Conservation (phyloP, 1,140 invertebrate species). For the Drosophila ficusphila region DNA sequence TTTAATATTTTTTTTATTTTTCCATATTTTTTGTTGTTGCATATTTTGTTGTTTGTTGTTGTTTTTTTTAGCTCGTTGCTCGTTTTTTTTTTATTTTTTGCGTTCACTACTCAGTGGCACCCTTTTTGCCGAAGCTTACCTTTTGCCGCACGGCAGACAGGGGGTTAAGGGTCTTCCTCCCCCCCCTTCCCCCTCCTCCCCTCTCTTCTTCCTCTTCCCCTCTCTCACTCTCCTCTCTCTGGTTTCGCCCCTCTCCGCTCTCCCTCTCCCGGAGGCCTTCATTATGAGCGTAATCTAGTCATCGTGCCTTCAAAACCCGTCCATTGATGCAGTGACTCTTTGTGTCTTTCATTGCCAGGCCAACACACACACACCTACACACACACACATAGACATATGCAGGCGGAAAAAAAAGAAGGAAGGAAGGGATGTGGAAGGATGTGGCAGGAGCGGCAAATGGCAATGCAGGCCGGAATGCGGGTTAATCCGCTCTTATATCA, state of each 20-base stretch:
- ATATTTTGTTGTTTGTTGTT: not conserved
- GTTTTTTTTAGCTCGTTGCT: slow-evolving; percentile 6
- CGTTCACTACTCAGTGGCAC: slow-evolving; percentile 21
- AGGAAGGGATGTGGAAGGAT: too few relatives aligned
- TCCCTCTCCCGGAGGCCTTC: slow-evolving; percentile 17
- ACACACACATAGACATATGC: slow-evolving; percentile 20
- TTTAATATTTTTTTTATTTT: not conserved
- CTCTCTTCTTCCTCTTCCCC: not conserved
- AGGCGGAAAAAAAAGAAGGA: slow-evolving; percentile 9
- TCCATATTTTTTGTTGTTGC: too few relatives aligned
- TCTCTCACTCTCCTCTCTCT: not conserved
- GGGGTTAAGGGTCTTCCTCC: slow-evolving; percentile 30
- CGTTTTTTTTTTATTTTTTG: slow-evolving; percentile 27
- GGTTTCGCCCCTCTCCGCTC: not conserved
- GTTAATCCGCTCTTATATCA: slow-evolving; percentile 27
- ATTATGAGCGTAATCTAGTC: slow-evolving; percentile 51
- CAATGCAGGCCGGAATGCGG: slow-evolving; percentile 11
- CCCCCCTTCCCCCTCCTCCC: not conserved
- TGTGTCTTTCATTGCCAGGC: slow-evolving; percentile 40
- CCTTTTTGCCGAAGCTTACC: slow-evolving; percentile 16
- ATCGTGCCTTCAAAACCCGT: slow-evolving; percentile 45
- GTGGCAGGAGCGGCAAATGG: too few relatives aligned
- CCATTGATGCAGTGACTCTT: slow-evolving; percentile 51
- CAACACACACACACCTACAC: slow-evolving; percentile 17
- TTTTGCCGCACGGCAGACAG: slow-evolving; percentile 26